Evolutionary conservation across 2,113 vertebrate genomes (phyloP).

Genomic region (Rana temporaria): DNA sequence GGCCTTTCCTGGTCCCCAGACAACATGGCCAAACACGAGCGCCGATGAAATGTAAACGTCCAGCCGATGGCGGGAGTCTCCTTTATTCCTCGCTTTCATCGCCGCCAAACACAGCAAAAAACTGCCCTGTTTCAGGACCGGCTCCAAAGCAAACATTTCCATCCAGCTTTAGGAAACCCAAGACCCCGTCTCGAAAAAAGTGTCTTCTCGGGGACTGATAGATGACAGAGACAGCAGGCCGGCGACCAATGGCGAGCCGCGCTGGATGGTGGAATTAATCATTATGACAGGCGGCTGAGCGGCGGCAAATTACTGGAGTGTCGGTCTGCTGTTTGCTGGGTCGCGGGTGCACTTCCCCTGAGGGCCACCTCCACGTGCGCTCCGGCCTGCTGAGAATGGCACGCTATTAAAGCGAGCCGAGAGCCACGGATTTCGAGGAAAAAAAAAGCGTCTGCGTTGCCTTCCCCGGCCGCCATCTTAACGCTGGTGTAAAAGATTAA

Average conservation of each 20-base stretch:
- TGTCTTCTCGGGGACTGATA: conserved; percentile 58
- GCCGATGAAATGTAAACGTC: conserved; percentile 8
- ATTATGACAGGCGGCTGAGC: conserved; percentile 5
- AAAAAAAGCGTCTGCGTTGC: too few relatives aligned
- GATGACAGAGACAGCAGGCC: conserved; percentile 48
- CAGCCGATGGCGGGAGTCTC: conserved; percentile 1
- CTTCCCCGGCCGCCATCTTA: too few relatives aligned
- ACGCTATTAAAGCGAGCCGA: conserved; percentile 29
- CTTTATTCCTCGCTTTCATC: conserved; percentile 18
- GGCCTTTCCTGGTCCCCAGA: conserved; percentile 8
- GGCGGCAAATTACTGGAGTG: conserved; percentile 10
- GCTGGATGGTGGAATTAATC: conserved; percentile 25
- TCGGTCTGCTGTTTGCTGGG: conserved; percentile 49
- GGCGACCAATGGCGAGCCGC: conserved; percentile 37
- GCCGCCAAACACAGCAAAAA: conserved; percentile 6
- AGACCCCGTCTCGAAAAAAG: conserved; percentile 50
- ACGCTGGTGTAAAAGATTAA: too few relatives aligned
- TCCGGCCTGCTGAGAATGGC: conserved; percentile 29
- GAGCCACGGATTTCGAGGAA: not conserved
- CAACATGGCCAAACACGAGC: not conserved
- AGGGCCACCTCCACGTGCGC: conserved; percentile 47
- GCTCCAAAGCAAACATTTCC: conserved; percentile 61
- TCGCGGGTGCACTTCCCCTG: conserved; percentile 9
- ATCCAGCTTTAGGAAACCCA: conserved; percentile 62
- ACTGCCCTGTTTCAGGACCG: conserved; percentile 20